These are phyloP conservation scores for Drosophila equinoxialis DNA, from an alignment of 1,140 invertebrate genomes.

Conservation along the genomic window DNA sequence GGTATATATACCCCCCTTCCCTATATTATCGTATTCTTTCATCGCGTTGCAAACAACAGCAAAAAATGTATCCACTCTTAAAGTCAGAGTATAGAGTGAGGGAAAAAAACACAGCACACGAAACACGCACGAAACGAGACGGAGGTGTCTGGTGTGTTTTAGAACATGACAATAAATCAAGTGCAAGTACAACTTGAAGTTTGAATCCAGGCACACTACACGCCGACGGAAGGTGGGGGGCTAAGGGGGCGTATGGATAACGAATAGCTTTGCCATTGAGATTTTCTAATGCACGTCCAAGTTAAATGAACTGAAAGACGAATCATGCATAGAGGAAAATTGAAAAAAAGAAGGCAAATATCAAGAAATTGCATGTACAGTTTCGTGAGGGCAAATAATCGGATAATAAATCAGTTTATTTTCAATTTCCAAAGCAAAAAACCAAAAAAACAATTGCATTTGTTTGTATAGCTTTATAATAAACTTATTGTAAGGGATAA, in stretches of 20 bases:
- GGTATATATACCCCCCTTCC: too few species aligned
- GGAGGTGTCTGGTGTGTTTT: slow-evolving; percentile 63
- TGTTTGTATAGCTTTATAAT: too few species aligned
- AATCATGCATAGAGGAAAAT: slow-evolving; percentile 6
- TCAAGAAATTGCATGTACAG: background rate
- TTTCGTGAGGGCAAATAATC: background rate
- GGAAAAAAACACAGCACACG: slow-evolving; percentile 38
- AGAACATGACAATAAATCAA: slow-evolving; percentile 77
- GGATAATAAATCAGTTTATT: background rate
- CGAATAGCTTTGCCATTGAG: slow-evolving; percentile 31
- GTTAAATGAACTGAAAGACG: slow-evolving; percentile 44
- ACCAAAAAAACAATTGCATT: too few species aligned
- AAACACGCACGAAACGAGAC: slow-evolving; percentile 59
- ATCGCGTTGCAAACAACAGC: background rate
- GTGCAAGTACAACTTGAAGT: slow-evolving; percentile 30
- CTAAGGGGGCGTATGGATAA: background rate
- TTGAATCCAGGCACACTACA: slow-evolving; percentile 17
- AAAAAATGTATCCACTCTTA: background rate
- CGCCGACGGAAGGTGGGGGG: background rate
- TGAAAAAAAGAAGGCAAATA: background rate
- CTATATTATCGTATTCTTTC: too few species aligned
- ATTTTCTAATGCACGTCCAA: slow-evolving; percentile 45
- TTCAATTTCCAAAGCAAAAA: background rate
- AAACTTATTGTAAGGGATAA: too few species aligned
- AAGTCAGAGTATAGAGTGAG: slow-evolving; percentile 21